Percentiles rank a stretch among this genome's conserved stretches.
Conservation (phyloP, 2,113 vertebrate species). For the Thryonomys swinderianus region DNA sequence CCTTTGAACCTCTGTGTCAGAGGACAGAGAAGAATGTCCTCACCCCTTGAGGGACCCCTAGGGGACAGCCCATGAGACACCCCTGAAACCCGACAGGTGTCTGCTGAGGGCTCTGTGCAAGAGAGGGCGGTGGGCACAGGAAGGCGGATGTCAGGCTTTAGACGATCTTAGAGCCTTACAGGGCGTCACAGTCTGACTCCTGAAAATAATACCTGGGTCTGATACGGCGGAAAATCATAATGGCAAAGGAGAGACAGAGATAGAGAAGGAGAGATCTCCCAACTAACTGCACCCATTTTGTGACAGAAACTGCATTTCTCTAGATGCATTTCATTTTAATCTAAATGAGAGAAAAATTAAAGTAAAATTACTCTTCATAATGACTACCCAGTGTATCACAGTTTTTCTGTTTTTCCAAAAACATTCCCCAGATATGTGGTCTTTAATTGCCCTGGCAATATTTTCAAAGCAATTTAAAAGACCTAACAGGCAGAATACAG, state of each 20-base stretch:
- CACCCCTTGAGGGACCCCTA: neutral
- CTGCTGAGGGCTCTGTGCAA: neutral
- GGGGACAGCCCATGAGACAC: neutral
- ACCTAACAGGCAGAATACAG: neutral
- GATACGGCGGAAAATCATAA: neutral
- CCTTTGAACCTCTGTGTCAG: neutral
- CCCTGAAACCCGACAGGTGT: neutral
- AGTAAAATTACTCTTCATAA: neutral
- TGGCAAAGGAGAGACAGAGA: neutral
- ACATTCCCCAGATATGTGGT: neutral
- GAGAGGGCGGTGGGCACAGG: neutral
- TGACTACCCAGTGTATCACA: neutral
- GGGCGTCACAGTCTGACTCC: neutral
- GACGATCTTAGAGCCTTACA: neutral
- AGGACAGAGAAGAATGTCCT: neutral
- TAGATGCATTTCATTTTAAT: neutral
- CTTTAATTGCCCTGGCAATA: neutral
- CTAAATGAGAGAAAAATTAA: neutral
- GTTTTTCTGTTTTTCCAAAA: slow-evolving; percentile 4
- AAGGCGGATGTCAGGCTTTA: neutral
- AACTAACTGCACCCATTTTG: neutral
- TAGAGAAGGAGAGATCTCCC: neutral
- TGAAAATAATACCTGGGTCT: neutral
- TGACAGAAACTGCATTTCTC: neutral
- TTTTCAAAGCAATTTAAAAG: neutral